These are phyloP conservation scores for Acleris cristana DNA, from an alignment of 2,888 invertebrate species.

Conservation along the genomic window DNA sequence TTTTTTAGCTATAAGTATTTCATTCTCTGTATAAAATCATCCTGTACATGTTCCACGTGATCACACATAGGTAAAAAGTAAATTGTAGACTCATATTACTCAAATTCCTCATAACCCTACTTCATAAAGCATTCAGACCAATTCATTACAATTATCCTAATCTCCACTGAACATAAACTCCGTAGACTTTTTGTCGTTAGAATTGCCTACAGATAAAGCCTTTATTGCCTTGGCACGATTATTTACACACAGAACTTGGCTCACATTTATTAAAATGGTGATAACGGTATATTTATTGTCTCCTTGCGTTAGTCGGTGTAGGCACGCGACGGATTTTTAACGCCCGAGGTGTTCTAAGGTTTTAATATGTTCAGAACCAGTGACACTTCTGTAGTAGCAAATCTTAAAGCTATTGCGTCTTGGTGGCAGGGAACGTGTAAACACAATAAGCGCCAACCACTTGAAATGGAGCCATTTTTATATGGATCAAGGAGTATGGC, in stretches of 20 bases:
- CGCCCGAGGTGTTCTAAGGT: constrained; percentile 1
- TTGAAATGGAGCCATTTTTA: too few species aligned
- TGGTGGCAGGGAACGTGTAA: too few species aligned
- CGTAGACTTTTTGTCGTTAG: constrained; percentile 53
- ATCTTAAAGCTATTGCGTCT: too few species aligned
- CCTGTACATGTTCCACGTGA: too few species aligned
- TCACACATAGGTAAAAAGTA: neutral
- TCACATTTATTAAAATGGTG: constrained; percentile 80
- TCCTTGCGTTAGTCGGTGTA: constrained; percentile 56
- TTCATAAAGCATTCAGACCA: constrained; percentile 1
- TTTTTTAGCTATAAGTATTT: too few species aligned
- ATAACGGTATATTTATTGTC: constrained; percentile 81
- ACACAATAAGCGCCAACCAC: too few species aligned
- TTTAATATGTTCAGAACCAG: too few species aligned
- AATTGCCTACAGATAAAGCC: constrained; percentile 59
- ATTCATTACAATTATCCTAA: constrained; percentile 7
- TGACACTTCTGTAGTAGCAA: too few species aligned
- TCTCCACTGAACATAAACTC: constrained; percentile 52
- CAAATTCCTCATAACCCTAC: neutral
- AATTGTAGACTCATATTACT: neutral
- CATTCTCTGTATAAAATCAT: too few species aligned
- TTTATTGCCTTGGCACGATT: constrained; percentile 66
- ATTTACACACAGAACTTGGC: constrained; percentile 71
- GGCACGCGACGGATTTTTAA: constrained; percentile 63
- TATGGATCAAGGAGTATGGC: too few species aligned